These are phyloP conservation scores for Rhyacichthys aspro DNA, from an alignment of 2,797 vertebrate species.

Conservation along the genomic window DNA sequence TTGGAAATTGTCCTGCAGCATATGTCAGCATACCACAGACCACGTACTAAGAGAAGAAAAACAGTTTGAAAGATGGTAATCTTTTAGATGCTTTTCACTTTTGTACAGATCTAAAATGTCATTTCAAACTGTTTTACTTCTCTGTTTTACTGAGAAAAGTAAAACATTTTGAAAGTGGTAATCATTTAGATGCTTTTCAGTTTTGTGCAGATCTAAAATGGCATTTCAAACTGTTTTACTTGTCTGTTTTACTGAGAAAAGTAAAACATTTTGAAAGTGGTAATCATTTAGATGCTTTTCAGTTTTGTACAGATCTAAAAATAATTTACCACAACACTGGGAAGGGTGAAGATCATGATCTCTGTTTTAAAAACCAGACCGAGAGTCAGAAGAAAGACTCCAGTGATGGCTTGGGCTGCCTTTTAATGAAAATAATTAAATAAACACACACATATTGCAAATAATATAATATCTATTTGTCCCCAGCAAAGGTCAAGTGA, in stretches of 20 bases:
- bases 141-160: too few species aligned
- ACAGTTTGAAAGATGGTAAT: slow-evolving; percentile 1
- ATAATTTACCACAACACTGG: slow-evolving; percentile 70
- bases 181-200: too few species aligned
- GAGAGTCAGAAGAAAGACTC: slow-evolving; percentile 67
- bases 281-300: background rate
- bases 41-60: slow-evolving; percentile 64
- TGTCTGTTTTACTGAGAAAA: slow-evolving; percentile 70
- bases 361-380: accelerated
- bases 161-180: too few species aligned
- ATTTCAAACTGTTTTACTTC: too few species aligned
- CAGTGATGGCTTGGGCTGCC: slow-evolving; percentile 72
- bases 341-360: accelerated
- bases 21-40: slow-evolving; percentile 68
- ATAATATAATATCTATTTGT: background rate
- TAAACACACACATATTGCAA: background rate
- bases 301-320: too few species aligned
- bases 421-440: slow-evolving; percentile 31
- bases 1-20: slow-evolving; percentile 67
- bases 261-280: slow-evolving; percentile 3
- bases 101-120: too few species aligned
- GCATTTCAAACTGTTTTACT: too few species aligned
- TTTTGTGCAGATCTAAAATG: too few species aligned
- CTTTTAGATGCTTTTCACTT: background rate
- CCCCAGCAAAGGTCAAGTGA: background rate